Evolutionary conservation across 2,888 invertebrate species (phyloP).

Genomic region (Heliconius charithonia): DNA sequence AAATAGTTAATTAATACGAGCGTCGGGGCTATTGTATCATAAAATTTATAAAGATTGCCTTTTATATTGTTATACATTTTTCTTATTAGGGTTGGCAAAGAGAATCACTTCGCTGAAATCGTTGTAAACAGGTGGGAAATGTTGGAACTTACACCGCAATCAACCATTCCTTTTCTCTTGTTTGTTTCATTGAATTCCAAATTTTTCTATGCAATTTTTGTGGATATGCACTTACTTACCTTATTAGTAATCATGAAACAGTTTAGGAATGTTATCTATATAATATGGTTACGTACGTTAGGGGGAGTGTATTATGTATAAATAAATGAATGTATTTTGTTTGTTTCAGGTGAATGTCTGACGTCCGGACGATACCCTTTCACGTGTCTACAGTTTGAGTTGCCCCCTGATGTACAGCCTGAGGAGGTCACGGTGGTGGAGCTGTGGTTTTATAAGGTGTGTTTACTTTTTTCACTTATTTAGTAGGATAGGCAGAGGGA

Average conservation of each 20-base stretch:
- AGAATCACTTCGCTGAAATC: no score
- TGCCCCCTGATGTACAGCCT: slow-evolving; percentile 89
- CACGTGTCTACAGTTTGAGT: slow-evolving; percentile 90
- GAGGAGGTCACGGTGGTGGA: slow-evolving; percentile 91
- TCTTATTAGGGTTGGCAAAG: background rate
- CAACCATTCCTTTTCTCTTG: no score
- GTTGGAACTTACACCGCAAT: no score
- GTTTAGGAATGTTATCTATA: no score
- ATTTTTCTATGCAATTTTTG: no score
- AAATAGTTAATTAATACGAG: slow-evolving; percentile 26
- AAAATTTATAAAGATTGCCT: background rate
- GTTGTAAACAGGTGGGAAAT: no score
- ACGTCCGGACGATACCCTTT: slow-evolving; percentile 84
- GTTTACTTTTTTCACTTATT: background rate
- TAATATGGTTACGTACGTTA: no score
- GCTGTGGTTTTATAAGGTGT: slow-evolving; percentile 90
- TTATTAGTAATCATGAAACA: no score
- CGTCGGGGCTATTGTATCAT: background rate
- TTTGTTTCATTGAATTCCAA: no score
- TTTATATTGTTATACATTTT: background rate
- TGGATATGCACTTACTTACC: no score
- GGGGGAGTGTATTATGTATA: background rate
- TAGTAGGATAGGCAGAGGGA: no score
- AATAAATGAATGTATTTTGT: background rate
- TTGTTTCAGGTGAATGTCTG: slow-evolving; percentile 75